Evolutionary conservation across 2,797 vertebrate species (phyloP).

Genomic region (Molothrus ater): DNA sequence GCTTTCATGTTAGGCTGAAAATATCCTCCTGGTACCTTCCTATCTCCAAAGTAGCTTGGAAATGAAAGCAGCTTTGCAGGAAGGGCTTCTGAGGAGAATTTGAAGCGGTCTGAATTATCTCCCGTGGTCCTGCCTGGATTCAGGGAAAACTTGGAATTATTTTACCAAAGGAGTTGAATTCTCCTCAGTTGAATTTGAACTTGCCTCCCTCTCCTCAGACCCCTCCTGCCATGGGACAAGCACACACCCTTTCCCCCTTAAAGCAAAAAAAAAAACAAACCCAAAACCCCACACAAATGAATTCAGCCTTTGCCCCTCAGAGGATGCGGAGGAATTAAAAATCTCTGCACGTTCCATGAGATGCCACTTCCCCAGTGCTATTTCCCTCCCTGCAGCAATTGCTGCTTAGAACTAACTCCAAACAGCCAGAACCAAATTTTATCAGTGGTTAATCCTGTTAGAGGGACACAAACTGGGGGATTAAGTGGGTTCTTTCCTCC

Average conservation of each 20-base stretch:
- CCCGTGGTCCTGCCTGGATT: not conserved
- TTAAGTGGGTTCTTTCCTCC: not conserved
- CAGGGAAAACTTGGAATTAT: not conserved
- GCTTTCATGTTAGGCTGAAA: slow-evolving; percentile 45
- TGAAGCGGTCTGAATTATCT: not conserved
- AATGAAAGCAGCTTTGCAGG: slow-evolving; percentile 48
- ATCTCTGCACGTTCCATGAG: not conserved
- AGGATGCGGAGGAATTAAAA: not conserved
- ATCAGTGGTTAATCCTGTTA: not conserved
- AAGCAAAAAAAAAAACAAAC: not conserved
- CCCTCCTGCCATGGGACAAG: not conserved
- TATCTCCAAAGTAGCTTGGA: slow-evolving; percentile 42
- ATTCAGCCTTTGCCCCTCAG: not conserved
- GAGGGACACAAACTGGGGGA: not conserved
- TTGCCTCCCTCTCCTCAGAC: not conserved
- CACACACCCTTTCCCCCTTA: not conserved
- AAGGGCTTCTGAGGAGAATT: slow-evolving; percentile 1
- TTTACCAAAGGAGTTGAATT: not conserved
- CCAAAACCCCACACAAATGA: accelerated
- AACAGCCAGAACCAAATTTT: not conserved
- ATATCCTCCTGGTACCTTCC: slow-evolving; percentile 27
- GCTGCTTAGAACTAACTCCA: not conserved
- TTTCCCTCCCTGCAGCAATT: not conserved
- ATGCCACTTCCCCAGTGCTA: not conserved
- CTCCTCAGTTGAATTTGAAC: not conserved